These are phyloP conservation scores for Eristalis tenax DNA, from an alignment of 2,888 invertebrate genomes.

Conservation along the genomic window DNA sequence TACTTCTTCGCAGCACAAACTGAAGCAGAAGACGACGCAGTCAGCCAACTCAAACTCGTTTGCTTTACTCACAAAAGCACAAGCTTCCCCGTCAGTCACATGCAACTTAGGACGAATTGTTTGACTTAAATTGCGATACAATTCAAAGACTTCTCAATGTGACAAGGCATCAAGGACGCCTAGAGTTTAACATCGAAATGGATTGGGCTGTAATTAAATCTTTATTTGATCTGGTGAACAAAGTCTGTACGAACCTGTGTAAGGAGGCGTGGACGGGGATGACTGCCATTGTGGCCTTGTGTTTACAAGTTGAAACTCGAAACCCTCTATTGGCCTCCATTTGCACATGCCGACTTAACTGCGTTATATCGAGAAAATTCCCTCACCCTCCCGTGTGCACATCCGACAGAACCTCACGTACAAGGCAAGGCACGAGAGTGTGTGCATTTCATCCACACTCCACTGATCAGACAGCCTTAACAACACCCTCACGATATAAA, in stretches of 20 bases:
- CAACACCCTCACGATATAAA: background rate
- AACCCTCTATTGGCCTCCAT: background rate
- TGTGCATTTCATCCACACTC: background rate
- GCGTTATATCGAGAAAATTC: background rate
- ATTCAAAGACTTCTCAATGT: too few species aligned
- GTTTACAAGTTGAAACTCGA: background rate
- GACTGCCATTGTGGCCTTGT: background rate
- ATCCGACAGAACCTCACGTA: background rate
- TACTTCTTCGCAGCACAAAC: too few species aligned
- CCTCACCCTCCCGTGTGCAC: background rate
- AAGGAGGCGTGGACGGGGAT: background rate
- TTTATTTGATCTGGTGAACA: background rate
- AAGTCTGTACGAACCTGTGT: background rate
- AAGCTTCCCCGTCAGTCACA: too few species aligned
- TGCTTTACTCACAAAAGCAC: too few species aligned
- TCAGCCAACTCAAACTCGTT: too few species aligned
- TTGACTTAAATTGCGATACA: too few species aligned
- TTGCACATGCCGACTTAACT: background rate
- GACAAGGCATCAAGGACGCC: too few species aligned
- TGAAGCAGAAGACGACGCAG: too few species aligned
- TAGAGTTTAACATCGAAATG: background rate
- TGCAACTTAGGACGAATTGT: too few species aligned
- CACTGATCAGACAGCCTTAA: slow-evolving; percentile 30
- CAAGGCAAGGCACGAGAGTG: background rate
- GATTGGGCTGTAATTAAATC: background rate